A percentile compares a stretch with the other conserved stretches of the same genome.
phyloP scores from a whole-genome alignment of 2,797 vertebrate species.

The Brachyalestes nurse region DNA sequence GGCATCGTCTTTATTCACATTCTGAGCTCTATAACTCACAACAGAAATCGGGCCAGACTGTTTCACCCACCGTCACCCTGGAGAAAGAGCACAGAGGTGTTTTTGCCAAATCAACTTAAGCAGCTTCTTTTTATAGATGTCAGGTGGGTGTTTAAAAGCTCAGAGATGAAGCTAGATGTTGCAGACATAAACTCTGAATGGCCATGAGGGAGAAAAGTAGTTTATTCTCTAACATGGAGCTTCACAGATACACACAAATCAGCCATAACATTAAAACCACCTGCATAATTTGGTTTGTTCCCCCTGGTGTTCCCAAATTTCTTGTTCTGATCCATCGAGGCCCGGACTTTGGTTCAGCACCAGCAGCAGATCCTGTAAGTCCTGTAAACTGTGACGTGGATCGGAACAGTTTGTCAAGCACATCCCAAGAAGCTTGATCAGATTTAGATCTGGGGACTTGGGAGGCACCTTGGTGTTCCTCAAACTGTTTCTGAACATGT shows the following conservation, averaged over 20 bases:
- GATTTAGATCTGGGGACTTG: too few relatives aligned
- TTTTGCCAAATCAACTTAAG: background rate
- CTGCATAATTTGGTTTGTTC: too few relatives aligned
- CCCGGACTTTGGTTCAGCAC: too few relatives aligned
- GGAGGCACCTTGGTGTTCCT: too few relatives aligned
- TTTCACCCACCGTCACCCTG: background rate
- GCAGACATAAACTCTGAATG: background rate
- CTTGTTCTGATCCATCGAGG: too few relatives aligned
- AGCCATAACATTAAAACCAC: too few relatives aligned
- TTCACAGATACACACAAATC: background rate
- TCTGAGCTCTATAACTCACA: background rate
- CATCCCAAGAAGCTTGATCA: too few relatives aligned
- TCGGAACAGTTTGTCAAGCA: too few relatives aligned
- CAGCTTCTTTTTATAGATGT: background rate
- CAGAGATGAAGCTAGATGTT: background rate
- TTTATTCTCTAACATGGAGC: background rate
- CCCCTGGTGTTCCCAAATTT: too few relatives aligned
- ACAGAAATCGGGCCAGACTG: background rate
- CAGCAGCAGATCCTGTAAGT: too few relatives aligned
- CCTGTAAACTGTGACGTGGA: too few relatives aligned
- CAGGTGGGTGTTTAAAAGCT: background rate
- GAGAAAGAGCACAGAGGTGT: background rate
- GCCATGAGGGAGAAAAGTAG: background rate
- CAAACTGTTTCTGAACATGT: too few relatives aligned
- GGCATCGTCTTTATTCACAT: background rate